Conservation (phyloP, 1,140 invertebrate genomes). For the Temnothorax longispinosus region DNA sequence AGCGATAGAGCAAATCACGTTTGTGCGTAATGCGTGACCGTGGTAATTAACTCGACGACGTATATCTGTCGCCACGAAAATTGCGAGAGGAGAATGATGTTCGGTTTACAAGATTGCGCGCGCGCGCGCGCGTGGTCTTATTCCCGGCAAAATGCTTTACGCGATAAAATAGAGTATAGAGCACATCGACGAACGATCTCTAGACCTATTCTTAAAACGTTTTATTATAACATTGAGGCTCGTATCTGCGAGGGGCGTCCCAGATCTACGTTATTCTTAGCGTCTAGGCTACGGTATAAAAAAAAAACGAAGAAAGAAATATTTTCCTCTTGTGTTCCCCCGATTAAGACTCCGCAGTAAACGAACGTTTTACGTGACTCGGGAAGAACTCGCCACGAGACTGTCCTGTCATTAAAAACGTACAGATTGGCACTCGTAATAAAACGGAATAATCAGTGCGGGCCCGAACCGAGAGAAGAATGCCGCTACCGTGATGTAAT, state of each 20-base stretch:
- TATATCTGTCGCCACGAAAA: slow-evolving; percentile 39
- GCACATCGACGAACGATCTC: background rate
- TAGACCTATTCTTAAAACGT: background rate
- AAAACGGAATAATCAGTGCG: slow-evolving; percentile 36
- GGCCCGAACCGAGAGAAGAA: slow-evolving; percentile 26
- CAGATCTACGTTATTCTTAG: background rate
- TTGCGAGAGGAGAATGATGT: slow-evolving; percentile 1
- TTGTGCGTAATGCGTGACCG: slow-evolving; percentile 31
- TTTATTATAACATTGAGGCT: background rate
- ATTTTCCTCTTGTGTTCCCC: background rate
- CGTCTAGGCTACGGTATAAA: background rate
- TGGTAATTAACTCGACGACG: slow-evolving; percentile 41
- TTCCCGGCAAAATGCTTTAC: background rate
- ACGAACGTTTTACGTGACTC: slow-evolving; percentile 43
- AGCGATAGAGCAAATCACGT: slow-evolving; percentile 46
- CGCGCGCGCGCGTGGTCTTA: background rate
- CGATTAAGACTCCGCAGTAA: background rate
- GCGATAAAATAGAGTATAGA: background rate
- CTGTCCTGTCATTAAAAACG: slow-evolving; percentile 17
- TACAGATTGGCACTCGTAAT: slow-evolving; percentile 42
- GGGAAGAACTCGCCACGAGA: background rate
- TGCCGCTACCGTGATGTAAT: slow-evolving; percentile 31
- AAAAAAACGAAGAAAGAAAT: background rate
- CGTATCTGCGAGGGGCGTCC: background rate
- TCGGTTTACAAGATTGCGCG: background rate